These are phyloP conservation scores for Sebastes fasciatus DNA, from an alignment of 2,113 vertebrate species.

Conservation along the genomic window DNA sequence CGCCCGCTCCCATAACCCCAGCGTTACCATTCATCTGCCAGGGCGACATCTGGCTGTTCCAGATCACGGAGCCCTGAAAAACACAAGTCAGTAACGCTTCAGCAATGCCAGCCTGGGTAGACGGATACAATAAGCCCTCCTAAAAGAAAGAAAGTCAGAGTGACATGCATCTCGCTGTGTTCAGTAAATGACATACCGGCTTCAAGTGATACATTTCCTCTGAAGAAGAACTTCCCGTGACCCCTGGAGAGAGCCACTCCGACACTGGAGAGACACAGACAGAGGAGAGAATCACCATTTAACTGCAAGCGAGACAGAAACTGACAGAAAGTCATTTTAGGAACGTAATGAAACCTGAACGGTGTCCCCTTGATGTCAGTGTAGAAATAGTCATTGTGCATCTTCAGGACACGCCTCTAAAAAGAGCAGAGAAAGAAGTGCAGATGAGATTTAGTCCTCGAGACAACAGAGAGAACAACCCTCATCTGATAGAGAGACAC, in stretches of 20 bases:
- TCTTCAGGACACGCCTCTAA: slow-evolving; percentile 96
- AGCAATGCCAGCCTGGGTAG: slow-evolving; percentile 53
- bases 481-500: slow-evolving; percentile 12
- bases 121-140: slow-evolving; percentile 33
- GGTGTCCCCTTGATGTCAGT: slow-evolving; percentile 99
- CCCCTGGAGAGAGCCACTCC: slow-evolving; percentile 96
- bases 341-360: slow-evolving; percentile 86
- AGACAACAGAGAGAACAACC: slow-evolving; percentile 10
- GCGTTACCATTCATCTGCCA: slow-evolving; percentile 98
- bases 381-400: slow-evolving; percentile 99
- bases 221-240: slow-evolving; percentile 97
- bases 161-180: slow-evolving; percentile 6
- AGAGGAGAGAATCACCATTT: slow-evolving; percentile 14
- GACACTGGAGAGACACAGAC: slow-evolving; percentile 86
- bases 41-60: slow-evolving; percentile 96
- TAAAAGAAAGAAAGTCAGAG: slow-evolving; percentile 39
- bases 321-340: slow-evolving; percentile 6
- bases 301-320: slow-evolving; percentile 10
- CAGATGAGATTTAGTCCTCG: slow-evolving; percentile 14
- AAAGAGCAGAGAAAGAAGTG: slow-evolving; percentile 35
- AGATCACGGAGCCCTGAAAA: slow-evolving; percentile 95
- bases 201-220: slow-evolving; percentile 95
- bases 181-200: slow-evolving; percentile 85
- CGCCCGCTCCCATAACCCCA: slow-evolving; percentile 62
- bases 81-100: slow-evolving; percentile 80